phyloP scores from a whole-genome alignment of 2,888 invertebrate genomes.

The Agapetus fuscipes region DNA sequence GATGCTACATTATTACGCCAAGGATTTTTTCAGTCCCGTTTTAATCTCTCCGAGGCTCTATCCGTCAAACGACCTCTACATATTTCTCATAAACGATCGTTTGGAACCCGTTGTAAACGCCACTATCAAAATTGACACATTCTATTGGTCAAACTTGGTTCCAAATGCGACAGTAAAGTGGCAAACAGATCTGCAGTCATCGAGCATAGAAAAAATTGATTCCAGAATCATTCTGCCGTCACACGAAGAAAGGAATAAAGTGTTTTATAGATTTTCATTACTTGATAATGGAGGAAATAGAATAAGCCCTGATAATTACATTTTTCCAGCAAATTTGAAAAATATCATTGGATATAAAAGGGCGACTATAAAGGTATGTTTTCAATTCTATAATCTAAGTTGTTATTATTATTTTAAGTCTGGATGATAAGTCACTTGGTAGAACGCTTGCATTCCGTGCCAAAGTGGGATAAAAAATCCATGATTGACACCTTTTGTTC shows the following conservation, averaged over 20 bases:
- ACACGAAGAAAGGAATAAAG: conserved; percentile 25
- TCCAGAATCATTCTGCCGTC: conserved; percentile 24
- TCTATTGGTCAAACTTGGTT: conserved; percentile 45
- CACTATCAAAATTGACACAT: conserved; percentile 45
- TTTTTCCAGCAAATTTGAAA: conserved; percentile 54
- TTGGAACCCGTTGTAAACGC: conserved; percentile 36
- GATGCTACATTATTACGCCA: conserved; percentile 82
- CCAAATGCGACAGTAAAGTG: conserved; percentile 30
- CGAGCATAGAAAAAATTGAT: conserved; percentile 24
- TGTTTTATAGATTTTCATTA: conserved; percentile 43
- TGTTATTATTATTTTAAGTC: no score
- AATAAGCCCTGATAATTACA: conserved; percentile 54
- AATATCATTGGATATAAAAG: conserved; percentile 38
- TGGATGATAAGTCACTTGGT: no score
- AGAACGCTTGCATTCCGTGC: no score
- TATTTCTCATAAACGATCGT: conserved; percentile 58
- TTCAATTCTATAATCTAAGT: no score
- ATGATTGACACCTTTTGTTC: no score
- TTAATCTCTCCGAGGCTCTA: conserved; percentile 53
- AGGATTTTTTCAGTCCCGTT: conserved; percentile 73
- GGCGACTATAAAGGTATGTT: conserved; percentile 48
- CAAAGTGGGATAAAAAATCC: no score
- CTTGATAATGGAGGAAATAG: conserved; percentile 31
- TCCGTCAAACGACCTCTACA: conserved; percentile 39
- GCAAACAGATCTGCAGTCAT: conserved; percentile 4